These are phyloP conservation scores for Desmodus rotundus DNA, from an alignment of 2,113 vertebrate species.

Conservation along the genomic window DNA sequence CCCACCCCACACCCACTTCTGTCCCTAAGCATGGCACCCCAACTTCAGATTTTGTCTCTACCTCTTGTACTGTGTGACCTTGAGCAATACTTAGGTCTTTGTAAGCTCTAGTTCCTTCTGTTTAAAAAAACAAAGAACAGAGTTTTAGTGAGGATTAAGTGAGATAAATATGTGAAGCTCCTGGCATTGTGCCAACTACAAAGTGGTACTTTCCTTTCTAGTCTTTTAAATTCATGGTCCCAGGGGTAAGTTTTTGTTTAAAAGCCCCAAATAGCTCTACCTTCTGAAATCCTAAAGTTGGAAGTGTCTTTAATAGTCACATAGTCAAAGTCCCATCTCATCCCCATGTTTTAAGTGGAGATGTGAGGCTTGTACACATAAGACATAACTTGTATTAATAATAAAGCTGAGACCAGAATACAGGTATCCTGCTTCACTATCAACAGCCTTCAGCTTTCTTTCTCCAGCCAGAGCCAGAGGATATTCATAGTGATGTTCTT, in stretches of 20 bases:
- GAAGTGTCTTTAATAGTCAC: neutral
- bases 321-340: neutral
- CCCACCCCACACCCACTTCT: neutral
- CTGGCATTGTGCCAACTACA: neutral
- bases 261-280: neutral
- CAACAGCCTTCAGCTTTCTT: neutral
- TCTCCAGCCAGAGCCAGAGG: neutral
- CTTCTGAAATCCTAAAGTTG: neutral
- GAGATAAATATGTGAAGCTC: neutral
- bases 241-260: neutral
- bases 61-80: neutral
- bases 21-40: neutral
- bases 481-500: neutral
- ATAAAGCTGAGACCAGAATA: neutral
- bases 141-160: neutral
- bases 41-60: neutral
- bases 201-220: neutral
- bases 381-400: fast-evolving
- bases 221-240: neutral
- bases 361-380: neutral
- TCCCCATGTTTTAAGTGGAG: neutral
- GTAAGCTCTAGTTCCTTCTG: neutral
- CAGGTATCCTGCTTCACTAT: neutral
- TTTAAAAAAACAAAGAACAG: neutral
- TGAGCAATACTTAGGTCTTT: neutral